These are phyloP conservation scores for Erythrocebus patas DNA, from an alignment of 2,113 vertebrate species.

Conservation along the genomic window DNA sequence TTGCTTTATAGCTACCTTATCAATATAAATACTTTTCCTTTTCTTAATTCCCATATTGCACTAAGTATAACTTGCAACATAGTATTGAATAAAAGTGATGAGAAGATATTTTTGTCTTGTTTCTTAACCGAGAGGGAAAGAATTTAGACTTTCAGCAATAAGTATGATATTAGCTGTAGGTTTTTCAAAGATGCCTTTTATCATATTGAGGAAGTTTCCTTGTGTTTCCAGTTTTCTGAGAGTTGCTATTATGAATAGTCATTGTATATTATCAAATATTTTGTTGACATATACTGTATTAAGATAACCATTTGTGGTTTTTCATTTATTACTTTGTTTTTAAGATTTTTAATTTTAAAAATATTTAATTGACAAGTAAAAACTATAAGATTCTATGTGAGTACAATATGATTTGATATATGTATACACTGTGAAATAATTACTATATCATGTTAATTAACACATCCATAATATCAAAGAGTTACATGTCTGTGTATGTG, in stretches of 20 bases:
- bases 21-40: background rate
- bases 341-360: background rate
- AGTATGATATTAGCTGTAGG: background rate
- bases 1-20: background rate
- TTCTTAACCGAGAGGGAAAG: background rate
- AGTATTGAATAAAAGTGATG: background rate
- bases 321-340: background rate
- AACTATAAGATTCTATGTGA: background rate
- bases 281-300: background rate
- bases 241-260: background rate
- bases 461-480: background rate
- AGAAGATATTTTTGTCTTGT: background rate
- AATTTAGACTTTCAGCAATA: background rate
- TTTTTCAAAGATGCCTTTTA: background rate
- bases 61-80: background rate
- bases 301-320: background rate
- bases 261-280: background rate
- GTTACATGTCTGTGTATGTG: background rate
- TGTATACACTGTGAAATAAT: background rate
- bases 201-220: background rate
- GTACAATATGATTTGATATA: background rate
- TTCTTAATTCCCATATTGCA: background rate
- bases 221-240: background rate
- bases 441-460: background rate
- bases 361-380: background rate